These are phyloP conservation scores for Okapia johnstoni DNA, from an alignment of 2,113 vertebrate genomes.

Conservation along the genomic window DNA sequence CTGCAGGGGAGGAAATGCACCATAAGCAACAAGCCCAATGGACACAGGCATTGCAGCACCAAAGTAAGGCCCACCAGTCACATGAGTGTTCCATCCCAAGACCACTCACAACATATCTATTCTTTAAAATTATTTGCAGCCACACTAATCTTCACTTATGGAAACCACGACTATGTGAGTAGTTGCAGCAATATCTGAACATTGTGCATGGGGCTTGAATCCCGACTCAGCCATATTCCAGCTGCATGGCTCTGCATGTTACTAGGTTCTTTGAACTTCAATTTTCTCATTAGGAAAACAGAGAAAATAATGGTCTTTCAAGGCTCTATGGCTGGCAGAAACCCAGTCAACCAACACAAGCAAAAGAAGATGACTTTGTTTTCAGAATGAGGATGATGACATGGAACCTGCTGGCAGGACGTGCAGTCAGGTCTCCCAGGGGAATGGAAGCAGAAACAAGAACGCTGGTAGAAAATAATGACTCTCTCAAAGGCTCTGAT, in stretches of 20 bases:
- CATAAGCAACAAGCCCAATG: background rate
- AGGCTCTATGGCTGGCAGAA: background rate
- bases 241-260: background rate
- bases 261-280: background rate
- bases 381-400: background rate
- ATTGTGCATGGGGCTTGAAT: rapidly evolving
- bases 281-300: slow-evolving; percentile 3
- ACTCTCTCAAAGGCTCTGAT: background rate
- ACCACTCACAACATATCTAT: background rate
- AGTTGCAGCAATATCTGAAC: background rate
- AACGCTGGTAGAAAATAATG: background rate
- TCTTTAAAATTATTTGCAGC: background rate
- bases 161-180: background rate
- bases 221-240: rapidly evolving
- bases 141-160: background rate
- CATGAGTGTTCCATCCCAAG: background rate
- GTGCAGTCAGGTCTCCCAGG: background rate
- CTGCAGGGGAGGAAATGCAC: background rate
- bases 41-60: background rate
- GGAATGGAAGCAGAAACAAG: background rate
- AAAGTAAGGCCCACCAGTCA: background rate
- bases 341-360: background rate
- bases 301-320: background rate
- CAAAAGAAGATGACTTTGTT: background rate
- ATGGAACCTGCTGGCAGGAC: background rate